Evolutionary conservation across 2,113 vertebrate species (phyloP).

Genomic region (Desmodus rotundus): DNA sequence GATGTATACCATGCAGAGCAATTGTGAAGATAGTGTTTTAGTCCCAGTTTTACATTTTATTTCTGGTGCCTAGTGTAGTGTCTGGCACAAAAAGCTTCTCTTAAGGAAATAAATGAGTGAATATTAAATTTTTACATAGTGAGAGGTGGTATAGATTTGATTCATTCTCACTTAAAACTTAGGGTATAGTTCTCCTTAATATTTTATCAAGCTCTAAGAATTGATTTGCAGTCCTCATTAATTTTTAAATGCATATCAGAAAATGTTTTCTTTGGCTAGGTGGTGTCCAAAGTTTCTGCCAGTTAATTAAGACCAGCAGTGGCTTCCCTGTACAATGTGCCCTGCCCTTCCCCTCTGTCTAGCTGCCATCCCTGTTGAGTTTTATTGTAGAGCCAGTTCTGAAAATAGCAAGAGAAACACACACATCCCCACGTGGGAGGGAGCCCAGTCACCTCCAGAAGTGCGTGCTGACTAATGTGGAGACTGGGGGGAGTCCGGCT

Average conservation of each 20-base stretch:
- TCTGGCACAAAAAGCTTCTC: neutral
- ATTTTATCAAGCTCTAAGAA: conserved; percentile 53
- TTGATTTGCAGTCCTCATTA: conserved; percentile 42
- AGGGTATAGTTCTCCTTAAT: neutral
- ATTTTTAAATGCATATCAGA: conserved; percentile 51
- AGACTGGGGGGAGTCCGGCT: neutral
- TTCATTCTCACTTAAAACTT: conserved; percentile 46
- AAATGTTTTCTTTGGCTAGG: conserved; percentile 50
- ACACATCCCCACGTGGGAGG: neutral
- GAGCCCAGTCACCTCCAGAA: neutral
- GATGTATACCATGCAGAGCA: neutral
- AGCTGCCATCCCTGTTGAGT: neutral
- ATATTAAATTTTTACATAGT: neutral
- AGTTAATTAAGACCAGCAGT: conserved; percentile 33
- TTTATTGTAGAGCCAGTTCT: conserved; percentile 28
- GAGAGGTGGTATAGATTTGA: neutral
- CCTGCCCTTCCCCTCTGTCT: neutral
- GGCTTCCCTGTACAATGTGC: neutral
- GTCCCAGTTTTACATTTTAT: neutral
- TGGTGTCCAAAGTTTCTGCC: neutral
- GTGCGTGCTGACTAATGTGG: neutral
- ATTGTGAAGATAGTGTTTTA: neutral
- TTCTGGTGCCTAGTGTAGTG: neutral
- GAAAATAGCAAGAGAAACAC: conserved; percentile 18
- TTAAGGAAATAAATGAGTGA: neutral